phyloP scores from a whole-genome alignment of 2,113 vertebrate genomes.

The Psittacula cyanocephala region DNA sequence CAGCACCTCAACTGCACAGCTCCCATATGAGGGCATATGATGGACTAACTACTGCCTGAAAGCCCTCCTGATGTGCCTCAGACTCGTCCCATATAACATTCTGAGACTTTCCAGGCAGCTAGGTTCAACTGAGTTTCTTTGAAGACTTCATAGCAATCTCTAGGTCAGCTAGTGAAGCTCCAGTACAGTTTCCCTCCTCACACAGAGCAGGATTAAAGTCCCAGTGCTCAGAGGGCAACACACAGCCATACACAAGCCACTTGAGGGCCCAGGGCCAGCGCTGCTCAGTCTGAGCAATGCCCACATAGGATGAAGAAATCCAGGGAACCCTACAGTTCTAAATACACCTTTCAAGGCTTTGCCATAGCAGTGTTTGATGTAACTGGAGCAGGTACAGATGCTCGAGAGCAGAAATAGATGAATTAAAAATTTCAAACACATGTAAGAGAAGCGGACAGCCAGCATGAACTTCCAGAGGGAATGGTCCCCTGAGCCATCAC shows the following conservation, averaged over 20 bases:
- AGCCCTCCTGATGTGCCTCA: neutral
- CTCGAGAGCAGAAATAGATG: neutral
- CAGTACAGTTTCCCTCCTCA: neutral
- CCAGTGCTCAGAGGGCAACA: neutral
- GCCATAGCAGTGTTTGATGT: neutral
- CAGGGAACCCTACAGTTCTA: neutral
- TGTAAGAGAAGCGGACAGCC: neutral
- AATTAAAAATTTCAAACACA: neutral
- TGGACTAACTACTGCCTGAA: neutral
- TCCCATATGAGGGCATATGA: neutral
- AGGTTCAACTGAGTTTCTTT: neutral
- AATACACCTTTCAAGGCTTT: neutral
- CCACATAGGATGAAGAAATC: neutral
- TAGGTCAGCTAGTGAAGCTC: neutral
- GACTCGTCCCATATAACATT: neutral
- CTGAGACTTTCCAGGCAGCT: neutral
- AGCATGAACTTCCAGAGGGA: neutral
- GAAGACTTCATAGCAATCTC: neutral
- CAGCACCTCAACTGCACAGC: neutral
- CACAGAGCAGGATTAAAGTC: neutral
- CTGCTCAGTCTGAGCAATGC: neutral
- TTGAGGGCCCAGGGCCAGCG: neutral
- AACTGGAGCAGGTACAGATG: neutral
- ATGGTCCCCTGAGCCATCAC: neutral
- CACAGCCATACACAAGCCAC: rapidly evolving